Conservation (phyloP, 2,888 invertebrate species). For the Rhabditophanes sp. region DNA sequence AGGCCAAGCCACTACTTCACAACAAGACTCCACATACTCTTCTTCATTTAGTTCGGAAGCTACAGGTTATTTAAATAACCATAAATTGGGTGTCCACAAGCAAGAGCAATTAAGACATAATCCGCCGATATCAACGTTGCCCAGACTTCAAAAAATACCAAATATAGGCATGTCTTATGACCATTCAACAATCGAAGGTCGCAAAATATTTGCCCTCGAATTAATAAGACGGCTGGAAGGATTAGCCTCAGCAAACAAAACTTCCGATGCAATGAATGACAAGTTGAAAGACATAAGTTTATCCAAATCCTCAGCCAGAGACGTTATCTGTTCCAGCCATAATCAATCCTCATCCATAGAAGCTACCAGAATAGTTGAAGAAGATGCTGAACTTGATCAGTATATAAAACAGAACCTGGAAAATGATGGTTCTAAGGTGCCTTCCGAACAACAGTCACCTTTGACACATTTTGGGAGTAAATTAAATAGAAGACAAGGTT, state of each 20-base stretch:
- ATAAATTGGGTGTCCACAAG: neutral
- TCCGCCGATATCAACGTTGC: neutral
- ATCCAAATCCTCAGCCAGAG: conserved; percentile 16
- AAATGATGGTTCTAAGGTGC: conserved; percentile 5
- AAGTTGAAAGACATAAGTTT: conserved; percentile 5
- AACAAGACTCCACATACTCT: conserved; percentile 34
- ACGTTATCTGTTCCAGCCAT: conserved; percentile 18
- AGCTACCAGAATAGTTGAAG: conserved; percentile 17
- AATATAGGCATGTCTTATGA: no score
- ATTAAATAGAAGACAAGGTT: no score
- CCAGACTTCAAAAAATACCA: no score
- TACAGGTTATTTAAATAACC: conserved; percentile 3
- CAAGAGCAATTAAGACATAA: neutral
- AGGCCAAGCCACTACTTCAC: conserved; percentile 28
- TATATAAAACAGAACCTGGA: conserved; percentile 11
- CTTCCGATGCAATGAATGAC: conserved; percentile 1
- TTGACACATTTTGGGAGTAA: no score
- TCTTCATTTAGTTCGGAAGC: conserved; percentile 34
- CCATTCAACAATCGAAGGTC: conserved; percentile 18
- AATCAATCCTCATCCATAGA: conserved; percentile 7
- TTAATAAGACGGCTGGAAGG: conserved; percentile 5
- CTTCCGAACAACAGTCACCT: conserved; percentile 9
- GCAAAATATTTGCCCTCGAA: conserved; percentile 3
- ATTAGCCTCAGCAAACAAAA: conserved; percentile 10
- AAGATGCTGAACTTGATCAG: conserved; percentile 22